A percentile compares a stretch with the other conserved stretches of the same genome.
These are phyloP conservation scores for Sebastolobus altivelis DNA, from an alignment of 2,797 vertebrate species.

Conservation along the genomic window DNA sequence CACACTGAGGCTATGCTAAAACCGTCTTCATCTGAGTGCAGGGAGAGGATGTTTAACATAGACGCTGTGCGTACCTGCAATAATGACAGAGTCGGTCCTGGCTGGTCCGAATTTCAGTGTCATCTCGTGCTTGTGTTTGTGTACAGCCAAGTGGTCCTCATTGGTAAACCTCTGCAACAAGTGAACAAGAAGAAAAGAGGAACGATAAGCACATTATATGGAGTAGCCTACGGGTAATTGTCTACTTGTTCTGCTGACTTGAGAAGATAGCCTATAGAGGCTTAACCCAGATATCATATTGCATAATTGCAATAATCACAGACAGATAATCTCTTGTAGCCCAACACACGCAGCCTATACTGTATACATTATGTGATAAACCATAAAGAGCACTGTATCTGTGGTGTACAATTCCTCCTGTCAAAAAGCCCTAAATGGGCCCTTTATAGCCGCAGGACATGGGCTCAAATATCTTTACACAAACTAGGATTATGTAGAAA, in stretches of 20 bases:
- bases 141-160: conserved; percentile 98
- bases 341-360: conserved; percentile 33
- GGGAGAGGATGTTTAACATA: conserved; percentile 1
- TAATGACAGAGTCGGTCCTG: conserved; percentile 87
- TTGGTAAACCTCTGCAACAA: conserved; percentile 95
- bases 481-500: conserved; percentile 6
- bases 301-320: conserved; percentile 48
- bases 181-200: conserved; percentile 27
- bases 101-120: conserved; percentile 96
- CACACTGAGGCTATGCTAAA: background rate
- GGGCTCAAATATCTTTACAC: conserved; percentile 56
- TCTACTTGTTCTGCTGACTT: conserved; percentile 53
- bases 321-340: conserved; percentile 43
- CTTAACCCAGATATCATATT: conserved; percentile 66
- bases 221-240: conserved; percentile 41
- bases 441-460: conserved; percentile 48
- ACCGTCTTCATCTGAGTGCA: conserved; percentile 15
- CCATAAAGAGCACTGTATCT: conserved; percentile 50
- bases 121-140: conserved; percentile 99
- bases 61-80: conserved; percentile 76
- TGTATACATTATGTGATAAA: conserved; percentile 31
- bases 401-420: conserved; percentile 51
- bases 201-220: conserved; percentile 32
- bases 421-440: conserved; percentile 33
- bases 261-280: conserved; percentile 36